Base-by-base conservation (phyloP, 2,113 vertebrate species). In the Bagarius yarrelli region DNA sequence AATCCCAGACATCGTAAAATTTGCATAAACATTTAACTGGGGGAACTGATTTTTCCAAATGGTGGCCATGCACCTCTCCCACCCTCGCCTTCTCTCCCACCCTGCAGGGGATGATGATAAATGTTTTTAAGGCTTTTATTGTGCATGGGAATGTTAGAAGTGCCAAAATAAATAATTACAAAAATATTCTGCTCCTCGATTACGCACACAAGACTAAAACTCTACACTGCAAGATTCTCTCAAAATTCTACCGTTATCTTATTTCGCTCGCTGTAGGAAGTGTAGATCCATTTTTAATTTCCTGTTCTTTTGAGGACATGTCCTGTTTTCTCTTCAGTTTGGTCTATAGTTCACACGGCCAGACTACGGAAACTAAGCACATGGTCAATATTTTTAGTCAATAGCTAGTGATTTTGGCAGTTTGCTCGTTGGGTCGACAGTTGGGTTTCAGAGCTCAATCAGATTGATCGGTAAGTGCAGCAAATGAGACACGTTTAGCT, bases 21-120 rank as follows among this genome's bases (percentile, higher is more conserved):
- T 18, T 66, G 52, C 81, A 77, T 80, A 77, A 80, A 83, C 77
- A 77, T 69, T 85, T 44, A 44, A 72, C 57, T 50, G 13, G 76
- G 60, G 25, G 69, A 64, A 61, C 67, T 34, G 30, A 50, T 66
- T 77, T 64, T 76, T 63, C n/a, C 70, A 32, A n/a, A 16, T 18
- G 1, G 57, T 67, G 36, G 67, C 30, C 60, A 6, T 60, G 83
- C 63, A 82, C 63, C 40, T 25, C 25, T 60, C 32, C 50, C 72
- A 78, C 18, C 14, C 14, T 64, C 40, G 9, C 40, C 21, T 69
- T 25, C 77, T 76, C 47, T 56, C 50, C 12, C 25, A 8, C 27
- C 6, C 27, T 36, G 47, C 21, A 27, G n/a, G 23, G 27, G 8
- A 64, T 63, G 5, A 78, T 77, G 12, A 64, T 40, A 18, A 36